Conservation (phyloP, 2,797 vertebrate species). For the Myotis planiceps region DNA sequence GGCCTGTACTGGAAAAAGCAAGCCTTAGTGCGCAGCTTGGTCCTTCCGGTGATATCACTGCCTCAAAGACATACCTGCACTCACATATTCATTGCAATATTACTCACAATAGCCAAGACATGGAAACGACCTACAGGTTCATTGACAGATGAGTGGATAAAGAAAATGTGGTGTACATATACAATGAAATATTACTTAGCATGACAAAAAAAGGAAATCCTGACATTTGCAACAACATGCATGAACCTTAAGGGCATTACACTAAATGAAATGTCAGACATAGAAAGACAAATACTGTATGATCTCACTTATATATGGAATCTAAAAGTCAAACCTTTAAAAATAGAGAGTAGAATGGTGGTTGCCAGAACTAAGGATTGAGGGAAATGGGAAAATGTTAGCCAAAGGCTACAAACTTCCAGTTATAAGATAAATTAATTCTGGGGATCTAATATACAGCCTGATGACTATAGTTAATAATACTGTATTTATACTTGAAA, state of each 20-base stretch:
- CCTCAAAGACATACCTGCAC: neutral
- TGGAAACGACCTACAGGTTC: neutral
- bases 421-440: neutral
- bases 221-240: neutral
- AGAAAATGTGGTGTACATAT: neutral
- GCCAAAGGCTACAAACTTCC: neutral
- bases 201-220: neutral
- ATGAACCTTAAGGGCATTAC: neutral
- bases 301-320: neutral
- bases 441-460: neutral
- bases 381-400: neutral
- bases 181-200: neutral
- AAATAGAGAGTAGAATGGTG: neutral
- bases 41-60: neutral
- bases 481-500: neutral
- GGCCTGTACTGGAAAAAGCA: neutral
- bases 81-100: neutral
- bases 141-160: neutral
- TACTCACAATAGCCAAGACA: neutral
- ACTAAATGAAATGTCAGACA: neutral
- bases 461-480: neutral
- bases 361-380: neutral
- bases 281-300: neutral
- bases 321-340: neutral
- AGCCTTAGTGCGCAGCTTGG: neutral